These are phyloP conservation scores for Enteromius argenteus DNA, from an alignment of 2,797 vertebrate species.

Conservation along the genomic window DNA sequence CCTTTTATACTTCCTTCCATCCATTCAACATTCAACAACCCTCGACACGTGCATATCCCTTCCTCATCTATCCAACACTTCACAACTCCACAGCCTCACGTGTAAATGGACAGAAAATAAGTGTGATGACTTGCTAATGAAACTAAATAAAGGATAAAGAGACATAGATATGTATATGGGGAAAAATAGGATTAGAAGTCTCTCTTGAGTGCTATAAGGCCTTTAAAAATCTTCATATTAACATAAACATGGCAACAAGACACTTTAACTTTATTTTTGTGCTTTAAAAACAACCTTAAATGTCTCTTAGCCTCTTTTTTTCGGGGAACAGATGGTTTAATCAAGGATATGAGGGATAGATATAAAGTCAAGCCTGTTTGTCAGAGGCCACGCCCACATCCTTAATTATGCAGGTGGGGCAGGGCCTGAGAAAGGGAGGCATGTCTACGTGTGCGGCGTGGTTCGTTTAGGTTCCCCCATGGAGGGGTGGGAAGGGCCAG, in stretches of 20 bases:
- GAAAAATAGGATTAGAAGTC: neutral
- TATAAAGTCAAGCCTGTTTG: neutral
- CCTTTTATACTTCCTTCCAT: neutral
- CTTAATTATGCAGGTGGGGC: slow-evolving; percentile 66
- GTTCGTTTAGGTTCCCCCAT: slow-evolving; percentile 83
- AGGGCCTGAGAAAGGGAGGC: slow-evolving; percentile 64
- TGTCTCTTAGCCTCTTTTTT: neutral
- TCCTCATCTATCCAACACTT: neutral
- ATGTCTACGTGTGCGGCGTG: slow-evolving; percentile 59
- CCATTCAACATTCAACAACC: slow-evolving; percentile 21
- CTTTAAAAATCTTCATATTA: slow-evolving; percentile 42
- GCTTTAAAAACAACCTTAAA: slow-evolving; percentile 50
- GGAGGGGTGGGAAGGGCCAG: slow-evolving; percentile 79
- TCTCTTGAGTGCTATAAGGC: slow-evolving; percentile 64
- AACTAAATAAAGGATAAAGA: neutral
- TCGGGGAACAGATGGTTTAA: slow-evolving; percentile 34
- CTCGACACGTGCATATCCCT: slow-evolving; percentile 8
- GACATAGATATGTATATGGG: neutral
- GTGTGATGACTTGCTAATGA: neutral
- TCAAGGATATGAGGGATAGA: neutral
- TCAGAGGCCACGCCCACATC: neutral
- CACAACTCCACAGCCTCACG: slow-evolving; percentile 35
- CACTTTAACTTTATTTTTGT: slow-evolving; percentile 61
- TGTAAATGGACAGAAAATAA: neutral
- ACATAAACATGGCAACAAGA: slow-evolving; percentile 54